Conservation (phyloP, 2,888 invertebrate species). For the Cistogaster globosa region DNA sequence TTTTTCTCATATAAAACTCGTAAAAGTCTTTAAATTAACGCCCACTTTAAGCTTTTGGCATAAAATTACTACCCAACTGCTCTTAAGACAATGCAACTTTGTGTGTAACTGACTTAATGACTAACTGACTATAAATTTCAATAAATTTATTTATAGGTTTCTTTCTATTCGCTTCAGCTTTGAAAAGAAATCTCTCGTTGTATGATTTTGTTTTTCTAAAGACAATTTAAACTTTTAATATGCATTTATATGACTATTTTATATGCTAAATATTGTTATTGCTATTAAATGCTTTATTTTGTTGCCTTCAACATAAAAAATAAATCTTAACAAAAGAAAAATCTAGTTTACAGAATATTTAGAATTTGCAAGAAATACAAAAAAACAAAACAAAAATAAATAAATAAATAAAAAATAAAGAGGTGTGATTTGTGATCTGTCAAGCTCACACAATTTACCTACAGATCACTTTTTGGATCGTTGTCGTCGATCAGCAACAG, state of each 20-base stretch:
- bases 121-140: conserved; percentile 42
- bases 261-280: conserved; percentile 66
- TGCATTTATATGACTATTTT: conserved; percentile 49
- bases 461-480: conserved; percentile 62
- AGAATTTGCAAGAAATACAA: not conserved
- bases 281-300: conserved; percentile 58
- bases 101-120: conserved; percentile 44
- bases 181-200: conserved; percentile 15
- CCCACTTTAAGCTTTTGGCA: conserved; percentile 52
- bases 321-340: not conserved
- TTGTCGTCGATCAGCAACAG: conserved; percentile 58
- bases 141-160: conserved; percentile 52
- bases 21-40: conserved; percentile 64
- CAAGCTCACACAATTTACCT: conserved; percentile 66
- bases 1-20: conserved; percentile 38
- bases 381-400: conserved; percentile 47
- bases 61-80: conserved; percentile 31
- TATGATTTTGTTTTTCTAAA: conserved; percentile 6
- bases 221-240: conserved; percentile 51
- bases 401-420: conserved; percentile 57
- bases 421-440: conserved; percentile 72
- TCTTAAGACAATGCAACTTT: conserved; percentile 33
- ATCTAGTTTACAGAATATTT: not conserved
- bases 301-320: conserved; percentile 16
- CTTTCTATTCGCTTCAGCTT: conserved; percentile 15